Base-by-base conservation (phyloP, 2,888 invertebrate species). In the Drosophila testacea region DNA sequence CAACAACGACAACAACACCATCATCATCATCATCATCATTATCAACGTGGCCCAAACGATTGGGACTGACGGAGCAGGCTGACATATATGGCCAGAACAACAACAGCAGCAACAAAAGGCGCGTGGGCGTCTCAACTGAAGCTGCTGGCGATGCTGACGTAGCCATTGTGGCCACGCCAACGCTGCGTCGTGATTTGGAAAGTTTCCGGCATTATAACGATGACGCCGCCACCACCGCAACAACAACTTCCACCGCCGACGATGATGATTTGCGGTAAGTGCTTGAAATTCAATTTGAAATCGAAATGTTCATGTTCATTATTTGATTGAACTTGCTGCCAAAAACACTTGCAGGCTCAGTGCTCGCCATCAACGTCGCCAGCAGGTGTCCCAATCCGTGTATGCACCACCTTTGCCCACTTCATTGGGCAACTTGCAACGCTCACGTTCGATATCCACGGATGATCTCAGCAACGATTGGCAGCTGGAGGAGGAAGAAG, bases 401-500 rank as follows among this genome's bases (percentile, higher is more conserved):
- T 84, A 84, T 48, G 87, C 83, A 13, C 89, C 83, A 1, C 85
- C 89, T 3, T 4, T 80, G 66, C 64, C 86, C 41, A 22, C 34
- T 50, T 41, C 47, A 28, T 54, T 59, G 9, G 60, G 83, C 66
- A 63, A 47, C 44, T 16, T 91, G 22, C 91, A 91, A 69, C 92
- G 92, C 38, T 91, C 91, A 36, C 91, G 91, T 69, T 93, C 93
- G 42, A 90, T 92, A 72, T 93, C 93, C 39, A 93, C 94, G 52
- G 95, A 95, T 80, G 95, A 95, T 88, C 89, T 93, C 64, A 91
- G 91, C 75, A 90, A 91, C 73, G 92, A 92, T 56, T 91, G 92
- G 89, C 90, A 91, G 60, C 78, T 73, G 52, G 93, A 94, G 86
- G 77, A 85, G 41, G 68, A 93, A 38, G 79, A 86, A 50, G 93